Conservation (phyloP, 2,888 invertebrate species). For the Glyphotaelius pellucidus region DNA sequence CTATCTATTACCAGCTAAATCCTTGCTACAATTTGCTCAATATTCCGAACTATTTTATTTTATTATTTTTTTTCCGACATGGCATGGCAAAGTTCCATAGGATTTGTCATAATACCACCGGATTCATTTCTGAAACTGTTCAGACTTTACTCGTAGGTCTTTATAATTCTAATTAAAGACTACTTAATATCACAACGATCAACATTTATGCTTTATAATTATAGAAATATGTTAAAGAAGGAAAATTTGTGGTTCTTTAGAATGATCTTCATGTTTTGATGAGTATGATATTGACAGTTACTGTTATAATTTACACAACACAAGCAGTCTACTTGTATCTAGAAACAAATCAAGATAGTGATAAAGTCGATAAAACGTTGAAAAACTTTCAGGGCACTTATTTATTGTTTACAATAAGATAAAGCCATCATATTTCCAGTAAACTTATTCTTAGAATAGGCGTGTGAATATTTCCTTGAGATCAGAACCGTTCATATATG, state of each 20-base stretch:
- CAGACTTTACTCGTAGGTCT: not conserved
- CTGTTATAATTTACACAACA: not conserved
- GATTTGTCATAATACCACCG: conserved; percentile 18
- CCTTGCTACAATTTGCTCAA: not conserved
- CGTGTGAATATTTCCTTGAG: not conserved
- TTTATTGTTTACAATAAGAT: conserved; percentile 2
- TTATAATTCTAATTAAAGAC: not conserved
- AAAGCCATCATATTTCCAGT: not conserved
- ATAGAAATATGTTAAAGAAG: not conserved
- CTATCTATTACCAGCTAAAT: not conserved
- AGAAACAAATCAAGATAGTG: not conserved
- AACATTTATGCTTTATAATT: not conserved
- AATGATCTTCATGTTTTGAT: not conserved
- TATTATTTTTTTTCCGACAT: not conserved
- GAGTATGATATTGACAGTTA: not conserved
- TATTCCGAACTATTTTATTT: not conserved
- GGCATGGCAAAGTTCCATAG: not conserved
- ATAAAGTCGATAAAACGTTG: not conserved
- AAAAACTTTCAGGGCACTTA: not conserved
- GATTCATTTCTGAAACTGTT: not conserved
- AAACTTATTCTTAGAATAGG: not conserved
- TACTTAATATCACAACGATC: not conserved
- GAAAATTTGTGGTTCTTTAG: not conserved
- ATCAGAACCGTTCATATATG: not conserved
- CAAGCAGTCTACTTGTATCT: not conserved